Conservation (phyloP, 2,888 invertebrate species). For the Monoplex corrugatus region DNA sequence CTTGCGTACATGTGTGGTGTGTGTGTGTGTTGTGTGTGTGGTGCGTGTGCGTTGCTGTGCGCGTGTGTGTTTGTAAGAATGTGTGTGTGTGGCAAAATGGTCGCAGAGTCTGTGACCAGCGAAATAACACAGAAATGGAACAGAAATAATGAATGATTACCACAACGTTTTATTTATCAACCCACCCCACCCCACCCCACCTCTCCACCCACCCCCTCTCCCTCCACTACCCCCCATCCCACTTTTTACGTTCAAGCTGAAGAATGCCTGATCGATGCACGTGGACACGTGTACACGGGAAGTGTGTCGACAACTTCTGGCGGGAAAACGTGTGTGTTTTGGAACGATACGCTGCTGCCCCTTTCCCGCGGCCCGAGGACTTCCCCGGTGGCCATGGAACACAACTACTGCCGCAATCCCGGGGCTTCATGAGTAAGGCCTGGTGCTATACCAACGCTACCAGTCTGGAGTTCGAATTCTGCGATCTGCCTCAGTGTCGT, state of each 20-base stretch:
- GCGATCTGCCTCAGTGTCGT: slow-evolving; percentile 23
- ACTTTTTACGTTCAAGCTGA: background rate
- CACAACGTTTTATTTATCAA: no score
- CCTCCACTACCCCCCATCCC: background rate
- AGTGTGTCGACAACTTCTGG: background rate
- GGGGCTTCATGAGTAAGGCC: slow-evolving; percentile 4
- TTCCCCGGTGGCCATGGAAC: background rate
- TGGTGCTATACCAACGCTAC: slow-evolving; percentile 46
- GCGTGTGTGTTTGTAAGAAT: no score
- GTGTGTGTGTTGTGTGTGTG: no score
- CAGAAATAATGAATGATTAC: no score
- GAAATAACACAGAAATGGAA: no score
- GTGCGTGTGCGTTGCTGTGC: no score
- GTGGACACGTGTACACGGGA: slow-evolving; percentile 33
- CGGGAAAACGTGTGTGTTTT: background rate
- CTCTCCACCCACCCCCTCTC: background rate
- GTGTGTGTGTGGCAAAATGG: no score
- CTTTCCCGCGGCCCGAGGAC: background rate
- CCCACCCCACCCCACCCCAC: background rate
- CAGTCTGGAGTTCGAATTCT: background rate
- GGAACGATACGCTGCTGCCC: slow-evolving; percentile 30
- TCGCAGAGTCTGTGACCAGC: no score
- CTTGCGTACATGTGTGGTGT: no score
- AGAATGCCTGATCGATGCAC: background rate
- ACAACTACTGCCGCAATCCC: no score